These are phyloP conservation scores for Leucoptera coffeella DNA, from an alignment of 2,888 invertebrate species.

Conservation along the genomic window DNA sequence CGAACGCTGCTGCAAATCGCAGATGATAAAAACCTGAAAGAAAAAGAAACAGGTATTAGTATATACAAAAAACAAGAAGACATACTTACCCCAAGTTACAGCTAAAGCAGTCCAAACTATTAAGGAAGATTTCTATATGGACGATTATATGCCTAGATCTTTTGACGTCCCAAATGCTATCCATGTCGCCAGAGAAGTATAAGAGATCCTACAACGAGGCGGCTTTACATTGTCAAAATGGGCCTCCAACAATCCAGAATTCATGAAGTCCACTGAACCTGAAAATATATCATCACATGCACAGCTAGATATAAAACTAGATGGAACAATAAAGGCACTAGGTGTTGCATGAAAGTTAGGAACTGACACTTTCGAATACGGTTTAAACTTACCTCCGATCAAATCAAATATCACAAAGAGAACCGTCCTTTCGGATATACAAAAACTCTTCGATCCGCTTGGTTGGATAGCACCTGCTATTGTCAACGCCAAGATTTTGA, in stretches of 20 bases:
- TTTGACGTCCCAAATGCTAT: too few relatives aligned
- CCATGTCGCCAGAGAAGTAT: too few relatives aligned
- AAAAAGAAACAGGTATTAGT: too few relatives aligned
- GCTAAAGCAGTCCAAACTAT: too few relatives aligned
- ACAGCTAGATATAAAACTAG: slow-evolving; percentile 1
- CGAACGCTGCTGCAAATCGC: too few relatives aligned
- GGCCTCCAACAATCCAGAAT: slow-evolving; percentile 4
- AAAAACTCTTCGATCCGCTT: slow-evolving; percentile 2
- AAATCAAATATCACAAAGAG: slow-evolving; percentile 1
- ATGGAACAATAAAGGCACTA: background rate
- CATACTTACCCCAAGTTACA: too few relatives aligned
- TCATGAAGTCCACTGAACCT: too few relatives aligned
- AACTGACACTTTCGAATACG: background rate
- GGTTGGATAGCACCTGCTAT: slow-evolving; percentile 2
- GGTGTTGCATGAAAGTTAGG: background rate
- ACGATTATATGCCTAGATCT: too few relatives aligned
- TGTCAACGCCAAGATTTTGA: slow-evolving; percentile 2
- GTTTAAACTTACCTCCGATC: background rate
- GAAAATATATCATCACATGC: background rate
- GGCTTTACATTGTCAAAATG: slow-evolving; percentile 7
- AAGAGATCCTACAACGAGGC: slow-evolving; percentile 5
- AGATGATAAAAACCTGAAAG: too few relatives aligned
- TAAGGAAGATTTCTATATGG: too few relatives aligned
- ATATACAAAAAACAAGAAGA: too few relatives aligned
- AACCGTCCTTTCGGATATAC: slow-evolving; percentile 2